These are phyloP conservation scores for Limnephilus rhombicus DNA, from an alignment of 2,888 invertebrate species.

Conservation along the genomic window DNA sequence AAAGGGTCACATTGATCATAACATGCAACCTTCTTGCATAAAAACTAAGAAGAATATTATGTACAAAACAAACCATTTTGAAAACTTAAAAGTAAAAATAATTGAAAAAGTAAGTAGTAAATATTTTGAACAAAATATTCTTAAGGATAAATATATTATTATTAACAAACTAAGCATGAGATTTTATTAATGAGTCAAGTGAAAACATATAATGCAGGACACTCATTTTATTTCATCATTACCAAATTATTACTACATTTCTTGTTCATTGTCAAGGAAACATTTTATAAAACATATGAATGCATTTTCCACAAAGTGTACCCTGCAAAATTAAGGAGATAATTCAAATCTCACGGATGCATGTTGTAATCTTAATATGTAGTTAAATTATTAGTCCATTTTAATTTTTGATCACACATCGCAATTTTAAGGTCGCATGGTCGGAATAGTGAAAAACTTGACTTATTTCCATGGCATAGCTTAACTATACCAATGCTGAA, in stretches of 20 bases:
- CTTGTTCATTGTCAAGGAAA: background rate
- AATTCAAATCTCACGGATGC: background rate
- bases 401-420: background rate
- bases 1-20: background rate
- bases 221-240: background rate
- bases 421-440: too few relatives aligned
- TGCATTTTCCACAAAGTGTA: background rate
- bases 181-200: conserved; percentile 37
- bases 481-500: too few relatives aligned
- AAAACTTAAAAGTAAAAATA: conserved; percentile 22
- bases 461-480: too few relatives aligned
- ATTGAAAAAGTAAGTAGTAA: background rate
- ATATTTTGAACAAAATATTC: conserved; percentile 27
- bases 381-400: background rate
- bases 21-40: background rate
- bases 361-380: background rate
- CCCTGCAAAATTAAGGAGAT: background rate
- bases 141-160: background rate
- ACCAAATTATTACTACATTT: background rate
- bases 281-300: background rate
- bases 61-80: conserved; percentile 22
- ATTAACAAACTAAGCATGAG: conserved; percentile 31
- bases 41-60: conserved; percentile 32
- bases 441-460: too few relatives aligned
- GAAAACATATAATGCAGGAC: conserved; percentile 7